phyloP scores from a whole-genome alignment of 2,113 vertebrate species.

The Sterna hirundo region DNA sequence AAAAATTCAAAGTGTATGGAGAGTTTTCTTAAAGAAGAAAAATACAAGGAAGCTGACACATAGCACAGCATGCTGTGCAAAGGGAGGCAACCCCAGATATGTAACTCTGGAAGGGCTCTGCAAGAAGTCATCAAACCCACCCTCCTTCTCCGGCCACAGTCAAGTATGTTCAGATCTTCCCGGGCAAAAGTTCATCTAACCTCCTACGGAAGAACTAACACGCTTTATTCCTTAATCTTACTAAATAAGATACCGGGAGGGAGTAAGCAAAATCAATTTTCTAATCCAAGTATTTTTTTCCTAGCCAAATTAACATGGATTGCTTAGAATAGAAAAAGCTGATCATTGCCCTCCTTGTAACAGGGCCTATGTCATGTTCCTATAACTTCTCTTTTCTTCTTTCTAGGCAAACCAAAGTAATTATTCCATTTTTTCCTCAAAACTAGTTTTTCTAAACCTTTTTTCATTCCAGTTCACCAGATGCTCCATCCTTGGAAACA shows the following conservation, averaged over 20 bases:
- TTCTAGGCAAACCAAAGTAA: neutral
- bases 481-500: neutral
- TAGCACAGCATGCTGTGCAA: neutral
- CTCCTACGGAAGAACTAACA: neutral
- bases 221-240: neutral
- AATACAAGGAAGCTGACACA: neutral
- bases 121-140: neutral
- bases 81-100: neutral
- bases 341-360: neutral
- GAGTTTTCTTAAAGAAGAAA: neutral
- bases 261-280: slow-evolving; percentile 5
- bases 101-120: neutral
- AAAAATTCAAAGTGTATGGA: neutral
- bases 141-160: neutral
- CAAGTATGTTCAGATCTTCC: neutral
- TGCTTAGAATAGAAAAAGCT: slow-evolving; percentile 19
- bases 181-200: neutral
- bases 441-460: neutral
- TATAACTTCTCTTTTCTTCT: neutral
- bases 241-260: neutral
- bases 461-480: neutral
- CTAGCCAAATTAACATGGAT: neutral
- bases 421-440: neutral
- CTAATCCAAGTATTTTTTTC: neutral
- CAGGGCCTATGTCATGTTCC: neutral